phyloP scores from a whole-genome alignment of 2,888 invertebrate species.

The Lasioglossum villosulum region DNA sequence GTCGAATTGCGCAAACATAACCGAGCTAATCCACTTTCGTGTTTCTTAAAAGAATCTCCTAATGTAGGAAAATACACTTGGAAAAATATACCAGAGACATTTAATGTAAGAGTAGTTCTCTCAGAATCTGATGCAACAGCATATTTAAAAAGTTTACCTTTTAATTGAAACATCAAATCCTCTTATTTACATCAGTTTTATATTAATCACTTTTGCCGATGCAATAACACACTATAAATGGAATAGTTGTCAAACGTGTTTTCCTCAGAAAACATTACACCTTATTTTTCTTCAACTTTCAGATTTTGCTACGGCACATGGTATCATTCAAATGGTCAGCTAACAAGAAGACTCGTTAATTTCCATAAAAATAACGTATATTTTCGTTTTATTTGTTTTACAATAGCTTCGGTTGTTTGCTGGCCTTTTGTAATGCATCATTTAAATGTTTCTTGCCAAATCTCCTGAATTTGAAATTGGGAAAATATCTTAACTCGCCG shows the following conservation, averaged over 20 bases:
- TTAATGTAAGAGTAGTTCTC: neutral
- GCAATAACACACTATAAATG: neutral
- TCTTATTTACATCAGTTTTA: neutral
- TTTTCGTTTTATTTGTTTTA: neutral
- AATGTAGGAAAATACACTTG: neutral
- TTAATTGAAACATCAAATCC: neutral
- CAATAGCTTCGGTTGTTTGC: constrained; percentile 27
- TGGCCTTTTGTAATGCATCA: constrained; percentile 80
- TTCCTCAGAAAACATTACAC: neutral
- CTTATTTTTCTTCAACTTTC: too few species aligned
- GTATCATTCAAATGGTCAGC: neutral
- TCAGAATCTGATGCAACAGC: neutral
- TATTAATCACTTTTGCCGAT: neutral
- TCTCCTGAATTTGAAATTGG: constrained; percentile 88
- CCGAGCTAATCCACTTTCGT: neutral
- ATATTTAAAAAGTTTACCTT: too few species aligned
- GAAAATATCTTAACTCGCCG: constrained; percentile 88
- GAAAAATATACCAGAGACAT: constrained; percentile 26
- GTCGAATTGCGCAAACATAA: constrained; percentile 10
- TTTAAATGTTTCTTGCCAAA: constrained; percentile 84
- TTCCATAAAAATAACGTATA: neutral
- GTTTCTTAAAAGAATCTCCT: neutral
- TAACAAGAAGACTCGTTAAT: neutral
- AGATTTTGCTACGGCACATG: too few species aligned
- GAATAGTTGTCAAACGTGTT: neutral